Base-by-base conservation (phyloP, 2,113 vertebrate genomes). In the Dendrocopos noguchii region DNA sequence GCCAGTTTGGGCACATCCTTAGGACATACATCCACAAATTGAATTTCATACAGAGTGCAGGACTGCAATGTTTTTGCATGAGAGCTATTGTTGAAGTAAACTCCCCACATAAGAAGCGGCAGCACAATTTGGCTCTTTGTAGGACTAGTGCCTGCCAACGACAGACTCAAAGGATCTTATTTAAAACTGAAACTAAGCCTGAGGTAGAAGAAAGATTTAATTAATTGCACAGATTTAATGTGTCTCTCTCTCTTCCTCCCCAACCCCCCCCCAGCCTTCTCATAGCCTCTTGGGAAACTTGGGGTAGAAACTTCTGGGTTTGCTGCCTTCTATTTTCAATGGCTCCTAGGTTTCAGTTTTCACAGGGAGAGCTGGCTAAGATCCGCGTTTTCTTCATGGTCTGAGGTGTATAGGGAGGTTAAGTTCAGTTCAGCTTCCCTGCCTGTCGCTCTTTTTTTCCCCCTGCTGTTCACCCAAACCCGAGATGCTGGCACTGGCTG, bases 401-500 rank as follows among this genome's bases (percentile, higher is more conserved):
- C 7, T 19, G 72, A 52, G 78, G 10, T 24, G 63, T 10, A 28
- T 2, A 27, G 36, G 19, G 59, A 73, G 61, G 12, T 42, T 77
- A 2, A 5, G 33, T 18, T 59, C 70, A 9, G 4, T 12, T 33
- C 59, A 31, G 8, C 47, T 66, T 68, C 29, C 55, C 52, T 44
- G 22, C 39, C 0, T 1, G 15, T 5, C 63, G 6, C 61, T 14
- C 13, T 0, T 53, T n/a, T 76, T 47, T 9, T 13, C 12, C 25
- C 25, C 14, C 53, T 7, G 8, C n/a, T 10, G 12, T 3, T 73
- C 50, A 1, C 72, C 72, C 68, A 10, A 77, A 84, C 27, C 0
- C 2, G 21, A 74, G 79, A 1, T 10, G 55, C 88, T 95, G 93
- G 80, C 53, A 24, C 52, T 33, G 96, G 91, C 76, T 97, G 96